Percentiles rank a stretch among this genome's conserved stretches.
phyloP scores from a whole-genome alignment of 2,113 vertebrate species.

The Hippolais icterina region DNA sequence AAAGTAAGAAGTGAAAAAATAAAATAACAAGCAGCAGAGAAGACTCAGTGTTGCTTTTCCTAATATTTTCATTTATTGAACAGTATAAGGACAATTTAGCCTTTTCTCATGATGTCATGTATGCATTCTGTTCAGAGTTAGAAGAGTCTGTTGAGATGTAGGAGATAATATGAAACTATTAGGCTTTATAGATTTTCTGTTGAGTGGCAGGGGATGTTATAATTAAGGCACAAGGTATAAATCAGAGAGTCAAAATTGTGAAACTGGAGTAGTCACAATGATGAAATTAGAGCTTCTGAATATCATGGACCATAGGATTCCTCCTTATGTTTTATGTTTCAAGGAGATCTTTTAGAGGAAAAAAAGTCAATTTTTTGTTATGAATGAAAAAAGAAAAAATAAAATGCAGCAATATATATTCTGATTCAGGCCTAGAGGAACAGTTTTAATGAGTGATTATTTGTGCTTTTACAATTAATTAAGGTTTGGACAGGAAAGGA shows the following conservation, averaged over 20 bases:
- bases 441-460: not conserved
- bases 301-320: not conserved
- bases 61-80: not conserved
- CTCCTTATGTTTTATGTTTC: not conserved
- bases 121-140: not conserved
- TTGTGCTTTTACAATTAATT: not conserved
- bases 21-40: not conserved
- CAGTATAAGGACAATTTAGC: not conserved
- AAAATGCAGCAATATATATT: not conserved
- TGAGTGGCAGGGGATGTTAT: not conserved
- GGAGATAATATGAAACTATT: not conserved
- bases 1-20: not conserved
- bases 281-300: not conserved
- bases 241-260: not conserved
- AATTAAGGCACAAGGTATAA: not conserved
- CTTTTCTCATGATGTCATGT: not conserved
- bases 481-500: not conserved
- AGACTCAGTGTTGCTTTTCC: not conserved
- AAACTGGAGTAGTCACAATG: not conserved
- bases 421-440: not conserved
- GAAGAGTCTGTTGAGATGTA: not conserved
- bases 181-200: not conserved
- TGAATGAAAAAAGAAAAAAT: not conserved
- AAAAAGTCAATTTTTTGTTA: not conserved
- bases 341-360: not conserved